Base-by-base conservation (phyloP, 1,140 invertebrate genomes). In the Dendroctonus ponderosae region DNA sequence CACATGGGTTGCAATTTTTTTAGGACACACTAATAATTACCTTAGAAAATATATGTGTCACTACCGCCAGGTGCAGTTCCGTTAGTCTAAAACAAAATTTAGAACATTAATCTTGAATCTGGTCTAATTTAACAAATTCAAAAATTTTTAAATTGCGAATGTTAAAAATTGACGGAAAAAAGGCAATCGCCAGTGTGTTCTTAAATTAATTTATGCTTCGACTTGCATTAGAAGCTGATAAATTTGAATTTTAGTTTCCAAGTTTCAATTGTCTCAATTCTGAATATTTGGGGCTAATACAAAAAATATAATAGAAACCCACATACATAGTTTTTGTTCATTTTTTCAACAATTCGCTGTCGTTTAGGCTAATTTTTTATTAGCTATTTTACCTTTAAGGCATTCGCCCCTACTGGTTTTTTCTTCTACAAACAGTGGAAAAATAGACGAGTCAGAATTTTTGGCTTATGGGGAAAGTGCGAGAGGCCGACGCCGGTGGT, bases 1-100 rank as follows among this genome's bases (percentile, higher is more conserved):
- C 40, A 52, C 40, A 53, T 50, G 8, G 40, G 12, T 43, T 43
- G 7, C 15, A 43, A 14, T 62, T 15, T 52, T 62, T 40, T 54
- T 15, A 11, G 53, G 5, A 57, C 43, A 65, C 59, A 40, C 26
- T 59, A 56, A 66, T 66, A 43, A 67, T 74, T 74, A 74, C 70
- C 69, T 76, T 76, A 87, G 80, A 80, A 87, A 81, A 87, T 87
- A 82, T 87, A 87, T 67, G 85, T 87, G 84, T 87, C 84, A 82
- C 85, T 86, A 80, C 74, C 78, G 76, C 73, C 77, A 75, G 80
- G 77, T 77, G 77, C 78, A 75, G 74, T 70, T 56, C 77, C 78
- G 73, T 79, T 79, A 65, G 75, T 78, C 78, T 79, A 79, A 72
- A 79, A 79, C 76, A 79, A 74, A 75, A 74, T 75, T 71, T 73